Conservation (phyloP, 2,113 vertebrate genomes). For the Meles meles region DNA sequence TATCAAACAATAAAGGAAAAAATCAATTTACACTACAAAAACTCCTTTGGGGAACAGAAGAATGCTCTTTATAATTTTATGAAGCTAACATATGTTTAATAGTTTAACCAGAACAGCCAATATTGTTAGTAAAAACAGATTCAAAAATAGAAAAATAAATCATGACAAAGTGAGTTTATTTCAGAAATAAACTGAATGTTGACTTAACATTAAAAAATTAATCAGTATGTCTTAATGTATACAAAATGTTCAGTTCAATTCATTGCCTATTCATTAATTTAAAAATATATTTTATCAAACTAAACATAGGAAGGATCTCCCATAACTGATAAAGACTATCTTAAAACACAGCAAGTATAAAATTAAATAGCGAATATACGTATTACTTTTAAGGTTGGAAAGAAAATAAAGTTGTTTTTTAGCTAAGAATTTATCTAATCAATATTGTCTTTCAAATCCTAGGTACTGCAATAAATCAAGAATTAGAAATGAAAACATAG, state of each 20-base stretch:
- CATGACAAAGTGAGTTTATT: background rate
- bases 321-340: background rate
- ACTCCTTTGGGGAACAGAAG: background rate
- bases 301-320: background rate
- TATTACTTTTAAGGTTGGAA: background rate
- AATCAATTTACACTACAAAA: background rate
- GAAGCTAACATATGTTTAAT: background rate
- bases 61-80: background rate
- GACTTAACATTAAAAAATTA: background rate
- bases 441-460: background rate
- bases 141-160: background rate
- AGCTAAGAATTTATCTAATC: background rate
- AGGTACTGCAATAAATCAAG: background rate
- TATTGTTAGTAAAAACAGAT: background rate
- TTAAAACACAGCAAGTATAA: background rate
- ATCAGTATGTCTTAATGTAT: background rate
- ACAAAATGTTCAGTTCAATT: background rate
- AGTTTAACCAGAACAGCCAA: background rate
- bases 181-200: background rate
- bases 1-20: background rate
- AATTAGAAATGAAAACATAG: background rate
- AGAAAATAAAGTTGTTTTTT: background rate
- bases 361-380: background rate
- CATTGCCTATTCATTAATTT: background rate
- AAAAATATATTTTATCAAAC: background rate